phyloP scores from a whole-genome alignment of 1,140 invertebrate genomes.

The Drosophila saltans region DNA sequence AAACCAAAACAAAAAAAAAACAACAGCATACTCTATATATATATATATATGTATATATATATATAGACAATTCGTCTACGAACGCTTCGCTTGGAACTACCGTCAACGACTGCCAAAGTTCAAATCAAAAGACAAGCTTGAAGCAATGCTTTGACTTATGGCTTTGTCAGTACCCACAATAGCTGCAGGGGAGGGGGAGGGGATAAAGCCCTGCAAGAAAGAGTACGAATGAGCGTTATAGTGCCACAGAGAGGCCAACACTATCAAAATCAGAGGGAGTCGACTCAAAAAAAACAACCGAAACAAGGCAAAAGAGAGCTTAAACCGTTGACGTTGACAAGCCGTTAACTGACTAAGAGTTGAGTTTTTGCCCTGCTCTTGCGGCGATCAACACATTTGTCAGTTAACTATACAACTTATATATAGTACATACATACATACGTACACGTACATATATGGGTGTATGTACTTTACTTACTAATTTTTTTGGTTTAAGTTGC shows the following conservation, averaged over 20 bases:
- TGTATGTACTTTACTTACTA: not conserved
- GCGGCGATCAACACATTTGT: constrained; percentile 10
- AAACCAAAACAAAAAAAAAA: not conserved
- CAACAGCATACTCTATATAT: not conserved
- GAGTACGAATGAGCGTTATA: constrained; percentile 13
- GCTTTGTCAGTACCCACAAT: constrained; percentile 27
- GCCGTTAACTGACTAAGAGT: constrained; percentile 10
- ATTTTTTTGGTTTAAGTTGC: constrained; percentile 17
- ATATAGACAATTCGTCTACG: constrained; percentile 24
- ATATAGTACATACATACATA: not conserved
- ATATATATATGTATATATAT: too few species aligned
- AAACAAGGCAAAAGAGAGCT: constrained; percentile 6
- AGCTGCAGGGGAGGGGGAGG: constrained; percentile 8
- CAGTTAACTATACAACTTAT: constrained; percentile 5
- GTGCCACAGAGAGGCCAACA: not conserved
- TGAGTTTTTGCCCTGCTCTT: not conserved
- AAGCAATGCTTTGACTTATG: constrained; percentile 56
- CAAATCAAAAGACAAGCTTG: constrained; percentile 53
- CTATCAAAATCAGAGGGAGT: not conserved
- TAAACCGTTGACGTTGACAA: constrained; percentile 4
- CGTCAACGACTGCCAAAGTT: constrained; percentile 73
- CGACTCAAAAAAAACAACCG: not conserved
- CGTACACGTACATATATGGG: too few species aligned
- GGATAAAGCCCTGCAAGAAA: constrained; percentile 48
- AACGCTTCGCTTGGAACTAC: constrained; percentile 67